Evolutionary conservation across 1,140 invertebrate genomes (phyloP), one percentile per base, ranked within the genome.

Genomic region (Cepaea nemoralis): DNA sequence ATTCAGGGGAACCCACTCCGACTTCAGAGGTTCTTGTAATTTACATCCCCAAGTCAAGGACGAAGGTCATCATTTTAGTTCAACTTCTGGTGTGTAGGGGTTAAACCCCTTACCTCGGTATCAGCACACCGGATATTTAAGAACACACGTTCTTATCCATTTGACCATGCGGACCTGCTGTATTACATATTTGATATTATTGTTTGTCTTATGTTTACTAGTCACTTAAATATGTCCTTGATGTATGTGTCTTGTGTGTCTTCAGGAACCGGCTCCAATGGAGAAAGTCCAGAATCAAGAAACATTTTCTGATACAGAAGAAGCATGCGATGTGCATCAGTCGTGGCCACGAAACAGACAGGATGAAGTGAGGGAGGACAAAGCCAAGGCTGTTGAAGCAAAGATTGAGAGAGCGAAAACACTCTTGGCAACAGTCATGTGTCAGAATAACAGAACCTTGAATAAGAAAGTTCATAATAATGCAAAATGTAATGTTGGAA

Each of bases 321-420:
- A 82, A 33, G 85, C 86, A 16, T 71, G 37, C 12, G 86, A 87
- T 77, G 81, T 77, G 16, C 74, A 83, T n/a, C 66, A 80, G 33
- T 85, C 87, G 22, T 88, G 87, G 87, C 87, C 87, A 27, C 63
- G 81, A 35, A 87, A 84, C 40, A 81, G 83, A 76, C 80, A 85
- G 50, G 70, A 63, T 1, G 24, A 83, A 42, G 48, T 77, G 48
- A 82, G 63, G 27, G 31, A 76, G 27, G 63, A 69, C 22, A 78
- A 42, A 63, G 22, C 71, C 16, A 77, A 82, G 33, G 59, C 77
- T n/a, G 24, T 66, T 6, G 39, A 85, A 27, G 73, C 71, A 40
- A 78, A 77, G 55, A 59, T 77, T 8, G 82, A 83, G 69, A 82
- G 66, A 37, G 69, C 71, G 22, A 80, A 69, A 75, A 83, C 70